A percentile compares a stretch with the other conserved stretches of the same genome.
Evolutionary conservation across 2,888 invertebrate genomes (phyloP).

Genomic region (Alcis repandata): DNA sequence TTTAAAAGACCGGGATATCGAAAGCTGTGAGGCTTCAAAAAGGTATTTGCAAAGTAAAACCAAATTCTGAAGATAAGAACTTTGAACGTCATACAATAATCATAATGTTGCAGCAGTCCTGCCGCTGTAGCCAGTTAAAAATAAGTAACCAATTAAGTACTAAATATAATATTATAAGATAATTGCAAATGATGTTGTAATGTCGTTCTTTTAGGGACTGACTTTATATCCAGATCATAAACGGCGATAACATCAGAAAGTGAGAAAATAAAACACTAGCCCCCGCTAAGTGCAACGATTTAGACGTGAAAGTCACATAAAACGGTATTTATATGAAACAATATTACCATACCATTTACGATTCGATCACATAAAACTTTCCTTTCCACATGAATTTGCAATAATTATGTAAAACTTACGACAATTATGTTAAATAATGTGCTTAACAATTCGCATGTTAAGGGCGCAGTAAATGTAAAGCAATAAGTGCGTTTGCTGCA

Average conservation of each 20-base stretch:
- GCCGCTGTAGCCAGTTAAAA: background rate
- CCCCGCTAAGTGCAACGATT: constrained; percentile 37
- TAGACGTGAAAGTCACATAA: constrained; percentile 59
- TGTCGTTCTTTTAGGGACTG: background rate
- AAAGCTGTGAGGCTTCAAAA: background rate
- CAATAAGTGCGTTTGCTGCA: constrained; percentile 30
- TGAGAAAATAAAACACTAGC: constrained; percentile 17
- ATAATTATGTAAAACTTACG: constrained; percentile 66
- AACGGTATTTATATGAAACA: constrained; percentile 39
- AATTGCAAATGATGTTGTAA: constrained; percentile 1
- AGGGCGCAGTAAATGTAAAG: constrained; percentile 45
- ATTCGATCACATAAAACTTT: constrained; percentile 39
- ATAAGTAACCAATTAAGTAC: background rate
- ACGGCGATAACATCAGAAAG: constrained; percentile 21
- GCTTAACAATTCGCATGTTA: constrained; percentile 47
- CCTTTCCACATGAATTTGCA: constrained; percentile 50
- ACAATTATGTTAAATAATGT: constrained; percentile 53
- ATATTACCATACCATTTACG: constrained; percentile 38
- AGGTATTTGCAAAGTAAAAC: background rate
- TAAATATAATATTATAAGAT: background rate
- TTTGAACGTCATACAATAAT: background rate
- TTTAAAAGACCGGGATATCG: background rate
- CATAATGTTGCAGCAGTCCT: background rate
- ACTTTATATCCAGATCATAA: constrained; percentile 11
- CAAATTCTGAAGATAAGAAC: background rate